Conservation (phyloP, 2,113 vertebrate genomes). For the Strix uralensis region DNA sequence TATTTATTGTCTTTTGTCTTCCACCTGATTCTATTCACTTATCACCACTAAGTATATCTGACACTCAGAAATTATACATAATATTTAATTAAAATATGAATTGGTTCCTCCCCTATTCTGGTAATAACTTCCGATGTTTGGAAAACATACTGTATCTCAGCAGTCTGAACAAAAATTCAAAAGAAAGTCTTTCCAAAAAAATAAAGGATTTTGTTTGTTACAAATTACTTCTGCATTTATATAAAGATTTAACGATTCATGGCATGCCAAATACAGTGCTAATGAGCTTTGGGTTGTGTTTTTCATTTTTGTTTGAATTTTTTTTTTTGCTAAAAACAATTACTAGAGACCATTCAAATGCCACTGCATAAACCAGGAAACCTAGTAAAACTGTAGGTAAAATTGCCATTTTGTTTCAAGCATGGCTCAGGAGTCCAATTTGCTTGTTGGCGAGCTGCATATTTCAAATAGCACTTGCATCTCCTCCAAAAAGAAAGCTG, state of each 20-base stretch:
- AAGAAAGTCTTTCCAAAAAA: not conserved
- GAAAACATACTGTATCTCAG: not conserved
- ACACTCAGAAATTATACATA: not conserved
- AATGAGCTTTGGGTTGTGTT: slow-evolving; percentile 49
- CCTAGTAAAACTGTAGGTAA: slow-evolving; percentile 57
- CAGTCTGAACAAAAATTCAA: not conserved
- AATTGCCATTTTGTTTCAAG: slow-evolving; percentile 55
- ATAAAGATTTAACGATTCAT: slow-evolving; percentile 48
- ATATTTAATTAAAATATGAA: not conserved
- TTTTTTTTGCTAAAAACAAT: slow-evolving; percentile 35
- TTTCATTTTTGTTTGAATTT: slow-evolving; percentile 29
- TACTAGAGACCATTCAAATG: slow-evolving; percentile 39
- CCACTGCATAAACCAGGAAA: slow-evolving; percentile 51
- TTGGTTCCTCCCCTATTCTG: not conserved
- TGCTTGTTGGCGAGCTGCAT: not conserved
- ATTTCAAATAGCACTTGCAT: not conserved
- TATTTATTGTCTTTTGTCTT: not conserved
- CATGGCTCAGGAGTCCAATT: slow-evolving; percentile 20
- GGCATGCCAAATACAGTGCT: slow-evolving; percentile 35
- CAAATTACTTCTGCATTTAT: slow-evolving; percentile 54
- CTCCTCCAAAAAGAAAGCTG: slow-evolving; percentile 16
- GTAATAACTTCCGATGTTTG: not conserved
- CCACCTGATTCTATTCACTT: not conserved
- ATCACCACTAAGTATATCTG: not conserved
- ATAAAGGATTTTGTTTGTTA: slow-evolving; percentile 12